Evolutionary conservation across 2,888 invertebrate genomes (phyloP).

Genomic region (Caenorhabditis becei): DNA sequence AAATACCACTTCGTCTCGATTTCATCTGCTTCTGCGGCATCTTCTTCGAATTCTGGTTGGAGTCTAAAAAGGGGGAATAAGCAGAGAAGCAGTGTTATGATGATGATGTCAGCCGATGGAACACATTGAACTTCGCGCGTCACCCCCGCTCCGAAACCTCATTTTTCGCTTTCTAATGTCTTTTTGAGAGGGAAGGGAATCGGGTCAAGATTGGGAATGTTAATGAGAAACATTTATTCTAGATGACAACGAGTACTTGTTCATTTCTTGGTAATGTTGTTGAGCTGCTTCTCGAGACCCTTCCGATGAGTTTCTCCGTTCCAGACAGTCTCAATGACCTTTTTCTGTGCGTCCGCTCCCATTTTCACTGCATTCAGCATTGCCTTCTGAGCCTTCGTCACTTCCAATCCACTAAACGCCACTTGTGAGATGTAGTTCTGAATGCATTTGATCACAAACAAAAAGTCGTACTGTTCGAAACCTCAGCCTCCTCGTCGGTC

Average conservation of each 20-base stretch:
- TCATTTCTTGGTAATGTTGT: constrained; percentile 62
- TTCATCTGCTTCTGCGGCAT: neutral
- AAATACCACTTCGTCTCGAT: neutral
- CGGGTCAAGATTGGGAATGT: constrained; percentile 8
- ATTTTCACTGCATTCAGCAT: constrained; percentile 62
- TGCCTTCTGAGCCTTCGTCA: constrained; percentile 63
- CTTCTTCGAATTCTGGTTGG: neutral
- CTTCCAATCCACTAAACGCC: constrained; percentile 40
- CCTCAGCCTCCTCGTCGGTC: constrained; percentile 64
- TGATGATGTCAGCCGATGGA: constrained; percentile 6
- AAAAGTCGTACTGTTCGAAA: no score
- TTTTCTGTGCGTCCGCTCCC: constrained; percentile 39
- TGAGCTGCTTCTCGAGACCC: constrained; percentile 62
- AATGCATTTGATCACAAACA: neutral
- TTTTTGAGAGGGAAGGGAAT: constrained; percentile 7
- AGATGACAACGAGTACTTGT: neutral
- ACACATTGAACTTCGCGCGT: constrained; percentile 7
- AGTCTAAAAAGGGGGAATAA: neutral
- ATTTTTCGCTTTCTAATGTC: constrained; percentile 16
- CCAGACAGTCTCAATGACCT: constrained; percentile 61
- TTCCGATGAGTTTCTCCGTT: constrained; percentile 62
- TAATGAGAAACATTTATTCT: neutral
- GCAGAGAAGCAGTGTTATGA: neutral
- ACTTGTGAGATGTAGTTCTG: constrained; percentile 57
- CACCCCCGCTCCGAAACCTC: neutral